phyloP scores from a whole-genome alignment of 1,140 invertebrate genomes.

The Mesaphorura yosii region DNA sequence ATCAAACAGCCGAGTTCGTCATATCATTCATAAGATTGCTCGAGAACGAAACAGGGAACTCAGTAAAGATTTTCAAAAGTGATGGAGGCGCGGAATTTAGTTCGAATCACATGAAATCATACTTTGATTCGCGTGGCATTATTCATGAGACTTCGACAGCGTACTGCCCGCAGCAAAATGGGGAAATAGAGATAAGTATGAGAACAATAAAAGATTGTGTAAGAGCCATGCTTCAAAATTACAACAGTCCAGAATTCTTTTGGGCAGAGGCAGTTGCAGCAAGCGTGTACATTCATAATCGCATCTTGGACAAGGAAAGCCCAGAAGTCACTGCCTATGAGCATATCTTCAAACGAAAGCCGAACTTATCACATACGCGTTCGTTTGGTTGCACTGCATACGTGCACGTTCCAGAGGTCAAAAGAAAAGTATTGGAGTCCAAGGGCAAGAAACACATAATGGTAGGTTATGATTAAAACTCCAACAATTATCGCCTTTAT shows the following conservation, averaged over 20 bases:
- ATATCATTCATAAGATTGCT: slow-evolving; percentile 8
- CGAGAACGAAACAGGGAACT: background rate
- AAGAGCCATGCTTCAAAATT: background rate
- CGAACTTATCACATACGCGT: slow-evolving; percentile 40
- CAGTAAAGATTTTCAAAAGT: slow-evolving; percentile 10
- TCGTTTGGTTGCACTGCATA: slow-evolving; percentile 40
- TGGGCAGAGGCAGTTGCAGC: slow-evolving; percentile 31
- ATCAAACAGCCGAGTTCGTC: slow-evolving; percentile 10
- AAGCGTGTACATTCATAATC: slow-evolving; percentile 38
- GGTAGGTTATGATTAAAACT: slow-evolving; percentile 4
- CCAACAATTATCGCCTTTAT: slow-evolving; percentile 2
- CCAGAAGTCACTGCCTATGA: slow-evolving; percentile 37
- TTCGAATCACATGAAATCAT: slow-evolving; percentile 6
- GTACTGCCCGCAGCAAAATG: slow-evolving; percentile 42
- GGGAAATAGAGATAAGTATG: slow-evolving; percentile 26
- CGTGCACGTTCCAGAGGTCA: slow-evolving; percentile 35
- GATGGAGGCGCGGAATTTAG: slow-evolving; percentile 28
- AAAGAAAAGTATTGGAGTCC: slow-evolving; percentile 35
- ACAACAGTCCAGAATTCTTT: background rate
- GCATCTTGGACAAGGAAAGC: slow-evolving; percentile 35
- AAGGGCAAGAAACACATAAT: slow-evolving; percentile 27
- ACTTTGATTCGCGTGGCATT: slow-evolving; percentile 36
- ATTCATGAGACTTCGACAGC: slow-evolving; percentile 36
- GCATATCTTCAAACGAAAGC: slow-evolving; percentile 38
- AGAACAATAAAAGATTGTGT: background rate